phyloP scores from a whole-genome alignment of 2,113 vertebrate genomes.

The Hippocampus guttulatus region DNA sequence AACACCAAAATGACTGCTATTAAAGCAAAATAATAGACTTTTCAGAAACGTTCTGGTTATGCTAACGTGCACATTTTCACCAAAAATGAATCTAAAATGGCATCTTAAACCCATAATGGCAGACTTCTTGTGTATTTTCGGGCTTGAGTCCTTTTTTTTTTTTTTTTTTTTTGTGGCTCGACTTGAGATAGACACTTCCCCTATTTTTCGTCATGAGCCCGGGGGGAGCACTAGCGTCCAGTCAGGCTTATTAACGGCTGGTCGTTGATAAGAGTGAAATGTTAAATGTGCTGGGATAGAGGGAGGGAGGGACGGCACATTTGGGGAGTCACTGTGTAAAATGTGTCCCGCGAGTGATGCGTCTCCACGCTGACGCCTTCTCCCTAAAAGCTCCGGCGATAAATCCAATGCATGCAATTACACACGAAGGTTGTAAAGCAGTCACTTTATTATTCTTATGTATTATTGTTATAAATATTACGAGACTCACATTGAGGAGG shows the following conservation, averaged over 20 bases:
- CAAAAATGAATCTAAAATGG: not conserved
- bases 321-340: constrained; percentile 1
- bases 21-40: too few relatives aligned
- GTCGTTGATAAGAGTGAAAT: not conserved
- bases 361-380: not conserved
- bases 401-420: constrained; percentile 4
- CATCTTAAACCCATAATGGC: not conserved
- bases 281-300: not conserved
- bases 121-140: not conserved
- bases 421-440: constrained; percentile 4
- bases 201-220: not conserved
- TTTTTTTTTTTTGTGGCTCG: too few relatives aligned
- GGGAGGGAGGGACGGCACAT: not conserved
- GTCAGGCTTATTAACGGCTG: not conserved
- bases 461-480: constrained; percentile 1
- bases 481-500: constrained; percentile 31
- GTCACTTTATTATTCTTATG: constrained; percentile 1
- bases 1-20: too few relatives aligned
- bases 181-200: not conserved
- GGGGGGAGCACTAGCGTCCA: not conserved
- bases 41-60: too few relatives aligned
- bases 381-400: not conserved
- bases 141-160: not conserved
- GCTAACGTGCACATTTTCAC: too few relatives aligned
- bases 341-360: constrained; percentile 1